Evolutionary conservation across 2,888 invertebrate species (phyloP), one percentile per base, ranked within the genome.

Genomic region (Dysmachus trigonus): DNA sequence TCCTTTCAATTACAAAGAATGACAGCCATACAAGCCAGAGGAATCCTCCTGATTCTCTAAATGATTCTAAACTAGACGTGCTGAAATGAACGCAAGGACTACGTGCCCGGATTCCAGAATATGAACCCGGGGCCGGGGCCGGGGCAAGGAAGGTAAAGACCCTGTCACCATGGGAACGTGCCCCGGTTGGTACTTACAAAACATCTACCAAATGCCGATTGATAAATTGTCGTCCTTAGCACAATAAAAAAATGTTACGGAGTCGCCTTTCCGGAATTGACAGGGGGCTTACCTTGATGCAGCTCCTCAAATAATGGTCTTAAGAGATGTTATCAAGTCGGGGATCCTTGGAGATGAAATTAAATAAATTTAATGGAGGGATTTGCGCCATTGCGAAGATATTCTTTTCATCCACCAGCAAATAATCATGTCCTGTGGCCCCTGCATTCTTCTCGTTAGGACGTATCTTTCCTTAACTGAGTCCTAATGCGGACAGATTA

Each of bases 51-150:
- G 87, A 85, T 87, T 85, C 85, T 85, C 82, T 85, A 87, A 87
- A 85, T 87, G 87, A 87, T 87, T 87, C 76, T 76, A 73, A 86
- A 85, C 87, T 85, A 85, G 87, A 87, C 87, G 87, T 87, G 87
- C 82, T 33, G 81, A 82, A 85, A 85, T 79, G 87, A 87, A 85
- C 87, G 85, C 87, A 87, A 85, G 41, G 81, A 18, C 74, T 82
- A 87, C 87, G 87, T 87, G 87, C 85, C 62, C 31, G n/a, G 87
- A 47, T 22, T 82, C 22, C 71, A n/a, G 62, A 35, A 82, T 53
- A 5, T n/a, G n/a, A 18, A 22, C 22, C 13, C 13, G 62, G n/a
- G n/a, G n/a, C n/a, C n/a, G n/a, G n/a, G n/a, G n/a, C n/a, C n/a
- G n/a, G n/a, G 35, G 38, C 47, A 35, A 33, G n/a, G 38, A 71